Conservation (phyloP, 2,113 vertebrate species). For the Sprattus sprattus region DNA sequence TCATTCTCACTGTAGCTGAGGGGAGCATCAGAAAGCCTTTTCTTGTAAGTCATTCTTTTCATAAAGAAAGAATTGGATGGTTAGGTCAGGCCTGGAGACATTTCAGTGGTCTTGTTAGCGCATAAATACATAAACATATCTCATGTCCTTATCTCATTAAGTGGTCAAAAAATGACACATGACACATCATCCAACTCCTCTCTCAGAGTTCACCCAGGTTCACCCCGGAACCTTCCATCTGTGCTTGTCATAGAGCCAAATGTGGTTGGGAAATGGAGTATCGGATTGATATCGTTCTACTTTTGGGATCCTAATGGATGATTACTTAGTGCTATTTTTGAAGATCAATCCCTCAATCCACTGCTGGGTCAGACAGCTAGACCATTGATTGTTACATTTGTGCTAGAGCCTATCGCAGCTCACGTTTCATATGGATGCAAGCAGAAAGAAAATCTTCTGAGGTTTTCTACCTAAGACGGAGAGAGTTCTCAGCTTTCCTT, state of each 20-base stretch:
- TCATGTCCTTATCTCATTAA: not conserved
- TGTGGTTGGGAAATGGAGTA: not conserved
- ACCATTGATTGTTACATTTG: not conserved
- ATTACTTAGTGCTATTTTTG: not conserved
- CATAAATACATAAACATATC: not conserved
- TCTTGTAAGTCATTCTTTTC: not conserved
- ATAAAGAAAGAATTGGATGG: not conserved
- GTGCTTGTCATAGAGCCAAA: not conserved
- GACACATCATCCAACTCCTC: not conserved
- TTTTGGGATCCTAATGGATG: not conserved
- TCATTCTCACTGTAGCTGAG: not conserved
- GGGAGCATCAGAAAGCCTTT: not conserved
- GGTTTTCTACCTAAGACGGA: not conserved
- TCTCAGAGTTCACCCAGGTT: not conserved
- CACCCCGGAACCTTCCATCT: not conserved
- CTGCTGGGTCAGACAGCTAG: not conserved
- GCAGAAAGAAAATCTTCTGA: not conserved
- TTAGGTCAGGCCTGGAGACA: not conserved
- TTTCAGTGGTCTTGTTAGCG: not conserved
- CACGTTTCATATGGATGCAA: not conserved
- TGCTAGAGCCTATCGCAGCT: not conserved
- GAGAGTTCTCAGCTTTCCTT: not conserved
- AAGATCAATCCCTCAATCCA: not conserved
- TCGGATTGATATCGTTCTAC: not conserved
- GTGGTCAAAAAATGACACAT: not conserved